Evolutionary conservation across 2,113 vertebrate species (phyloP).

Genomic region (Pituophis catenifer): DNA sequence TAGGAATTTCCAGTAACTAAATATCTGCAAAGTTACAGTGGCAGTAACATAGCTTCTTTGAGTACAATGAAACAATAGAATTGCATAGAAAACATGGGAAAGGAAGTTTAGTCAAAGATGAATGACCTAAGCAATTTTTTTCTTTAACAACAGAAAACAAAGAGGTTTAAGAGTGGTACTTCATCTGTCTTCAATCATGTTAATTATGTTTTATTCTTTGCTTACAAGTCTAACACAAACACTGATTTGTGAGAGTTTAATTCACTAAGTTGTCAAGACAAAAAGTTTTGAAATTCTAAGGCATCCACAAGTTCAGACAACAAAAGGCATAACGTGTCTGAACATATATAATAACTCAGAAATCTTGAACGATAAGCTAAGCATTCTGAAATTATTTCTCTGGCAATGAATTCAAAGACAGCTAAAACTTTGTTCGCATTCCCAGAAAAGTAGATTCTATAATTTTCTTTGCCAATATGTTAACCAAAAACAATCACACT

Average conservation of each 20-base stretch:
- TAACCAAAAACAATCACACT: conserved; percentile 38
- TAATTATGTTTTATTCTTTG: not conserved
- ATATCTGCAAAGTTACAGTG: conserved; percentile 6
- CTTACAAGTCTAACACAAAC: not conserved
- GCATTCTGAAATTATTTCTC: not conserved
- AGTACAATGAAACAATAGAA: conserved; percentile 62
- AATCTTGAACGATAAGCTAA: not conserved
- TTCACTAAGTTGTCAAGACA: not conserved
- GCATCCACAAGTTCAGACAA: not conserved
- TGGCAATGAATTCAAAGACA: not conserved
- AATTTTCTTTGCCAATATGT: conserved; percentile 49
- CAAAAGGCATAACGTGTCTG: not conserved
- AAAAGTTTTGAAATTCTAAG: conserved; percentile 3
- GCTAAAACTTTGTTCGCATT: not conserved
- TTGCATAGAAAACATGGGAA: conserved; percentile 71
- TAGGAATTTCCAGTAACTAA: not conserved
- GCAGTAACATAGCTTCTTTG: conserved; percentile 37
- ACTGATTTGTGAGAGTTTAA: not conserved
- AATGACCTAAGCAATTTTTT: conserved; percentile 55
- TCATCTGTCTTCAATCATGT: conserved; percentile 27
- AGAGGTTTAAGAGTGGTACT: conserved; percentile 49
- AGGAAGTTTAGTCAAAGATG: conserved; percentile 68
- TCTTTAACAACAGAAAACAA: conserved; percentile 68
- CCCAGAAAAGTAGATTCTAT: conserved; percentile 12
- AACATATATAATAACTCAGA: not conserved